These are phyloP conservation scores for Eurois occulta DNA, from an alignment of 2,888 invertebrate genomes.

Conservation along the genomic window DNA sequence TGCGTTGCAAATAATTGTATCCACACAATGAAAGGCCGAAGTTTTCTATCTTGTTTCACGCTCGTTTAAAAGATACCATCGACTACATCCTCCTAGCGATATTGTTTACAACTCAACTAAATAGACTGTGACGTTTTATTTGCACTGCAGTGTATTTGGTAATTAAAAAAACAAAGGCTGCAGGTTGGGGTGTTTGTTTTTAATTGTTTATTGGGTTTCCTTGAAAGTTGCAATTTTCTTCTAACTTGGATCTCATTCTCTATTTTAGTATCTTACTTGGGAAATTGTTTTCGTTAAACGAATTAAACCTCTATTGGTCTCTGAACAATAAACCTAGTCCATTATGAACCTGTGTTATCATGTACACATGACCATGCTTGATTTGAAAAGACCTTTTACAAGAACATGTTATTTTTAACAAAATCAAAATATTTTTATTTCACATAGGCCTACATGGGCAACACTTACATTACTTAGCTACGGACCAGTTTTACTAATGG, in stretches of 20 bases:
- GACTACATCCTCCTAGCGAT: constrained; percentile 69
- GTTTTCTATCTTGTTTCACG: constrained; percentile 75
- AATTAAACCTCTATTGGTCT: not conserved
- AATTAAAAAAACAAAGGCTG: constrained; percentile 60
- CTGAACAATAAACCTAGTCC: not conserved
- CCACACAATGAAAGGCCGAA: constrained; percentile 74
- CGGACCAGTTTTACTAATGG: too few relatives aligned
- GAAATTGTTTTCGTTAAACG: not conserved
- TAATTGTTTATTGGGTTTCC: constrained; percentile 26
- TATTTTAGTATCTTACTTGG: not conserved
- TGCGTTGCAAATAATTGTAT: constrained; percentile 66
- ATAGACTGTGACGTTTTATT: constrained; percentile 74
- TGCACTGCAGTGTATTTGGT: constrained; percentile 66
- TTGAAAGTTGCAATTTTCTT: constrained; percentile 6
- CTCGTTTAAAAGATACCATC: constrained; percentile 70
- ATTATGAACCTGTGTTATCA: not conserved
- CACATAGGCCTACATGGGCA: too few relatives aligned
- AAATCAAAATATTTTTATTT: too few relatives aligned
- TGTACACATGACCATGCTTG: not conserved
- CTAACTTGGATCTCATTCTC: not conserved
- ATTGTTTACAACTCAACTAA: constrained; percentile 73
- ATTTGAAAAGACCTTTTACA: not conserved
- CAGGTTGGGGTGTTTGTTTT: constrained; percentile 47
- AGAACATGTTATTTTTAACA: too few relatives aligned
- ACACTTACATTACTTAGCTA: not conserved